Base-by-base conservation (phyloP, 1,140 invertebrate genomes). In the Drosophila littoralis region DNA sequence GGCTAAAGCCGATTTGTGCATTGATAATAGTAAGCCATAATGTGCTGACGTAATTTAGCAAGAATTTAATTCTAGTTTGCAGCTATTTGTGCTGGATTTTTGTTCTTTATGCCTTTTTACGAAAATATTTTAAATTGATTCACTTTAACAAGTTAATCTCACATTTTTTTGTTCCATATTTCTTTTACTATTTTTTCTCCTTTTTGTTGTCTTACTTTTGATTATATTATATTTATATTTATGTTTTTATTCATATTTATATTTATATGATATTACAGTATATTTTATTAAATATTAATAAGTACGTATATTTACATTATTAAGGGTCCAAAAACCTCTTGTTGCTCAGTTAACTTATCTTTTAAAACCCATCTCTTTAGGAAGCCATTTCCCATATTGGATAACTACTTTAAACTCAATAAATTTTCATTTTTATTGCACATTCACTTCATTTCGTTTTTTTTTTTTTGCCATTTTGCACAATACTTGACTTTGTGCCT, bases 391-490 rank as follows among this genome's bases (percentile, higher is more conserved):
- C 22, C 6, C 36, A n/a, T 48, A 15, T 61, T 61, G 36, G 45
- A 61, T 46, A 54, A 36, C 67, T 54, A 63, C 58, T 63, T 70
- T 63, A 70, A 63, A 40, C 46, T 43, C 60, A 63, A 71, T 71
- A 71, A 71, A 71, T 71, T 55, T 36, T 57, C 9, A 35, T 64
- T 57, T 61, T 71, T 71, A 71, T 64, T 55, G 68, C 68, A 32
- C 50, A 42, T 51, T 36, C 15, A 42, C 33, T 54, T 32, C 9
- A 46, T 45, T 46, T 51, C 42, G 59, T 33, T 46, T 48, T 42
- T 55, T 48, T 42, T 55, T 71, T 63, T 43, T 52, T 59, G 54
- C 33, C 42, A 57, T 48, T 57, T 48, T 35, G 67, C 67, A 54
- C 45, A 63, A 38, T 52, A 12, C 38, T 45, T 40, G 10, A 15